phyloP scores from a whole-genome alignment of 2,888 invertebrate genomes.

The Nephrotoma flavescens region DNA sequence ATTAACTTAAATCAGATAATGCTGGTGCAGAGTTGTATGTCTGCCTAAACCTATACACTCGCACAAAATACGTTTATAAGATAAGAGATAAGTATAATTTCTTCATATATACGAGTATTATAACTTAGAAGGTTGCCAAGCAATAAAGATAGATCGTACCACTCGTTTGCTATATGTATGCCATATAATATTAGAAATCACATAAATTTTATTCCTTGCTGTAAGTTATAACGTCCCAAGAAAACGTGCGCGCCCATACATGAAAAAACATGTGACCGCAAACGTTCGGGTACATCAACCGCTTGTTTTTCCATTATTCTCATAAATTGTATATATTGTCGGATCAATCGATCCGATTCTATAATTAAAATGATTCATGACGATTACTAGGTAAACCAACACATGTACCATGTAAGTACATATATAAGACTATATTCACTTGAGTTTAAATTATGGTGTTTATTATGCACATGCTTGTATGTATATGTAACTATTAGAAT shows the following conservation, averaged over 20 bases:
- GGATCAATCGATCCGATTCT: background rate
- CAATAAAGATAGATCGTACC: background rate
- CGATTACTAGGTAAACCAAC: background rate
- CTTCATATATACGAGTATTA: background rate
- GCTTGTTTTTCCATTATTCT: background rate
- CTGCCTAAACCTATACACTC: background rate
- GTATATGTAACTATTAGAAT: background rate
- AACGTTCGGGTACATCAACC: background rate
- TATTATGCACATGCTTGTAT: background rate
- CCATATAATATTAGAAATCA: background rate
- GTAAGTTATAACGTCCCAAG: background rate
- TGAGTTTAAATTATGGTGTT: background rate
- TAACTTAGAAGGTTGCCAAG: background rate
- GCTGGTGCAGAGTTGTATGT: background rate
- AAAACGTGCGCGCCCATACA: background rate
- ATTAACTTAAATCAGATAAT: background rate
- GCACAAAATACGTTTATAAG: background rate
- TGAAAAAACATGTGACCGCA: background rate
- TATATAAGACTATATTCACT: background rate
- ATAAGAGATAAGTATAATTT: background rate
- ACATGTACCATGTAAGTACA: background rate
- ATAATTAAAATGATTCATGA: background rate
- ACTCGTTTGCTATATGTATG: background rate
- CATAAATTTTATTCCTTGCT: background rate
- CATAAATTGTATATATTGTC: background rate